Percentiles rank a stretch among this genome's conserved stretches.
Conservation (phyloP, 2,888 invertebrate species). For the Temnothorax rugatulus region DNA sequence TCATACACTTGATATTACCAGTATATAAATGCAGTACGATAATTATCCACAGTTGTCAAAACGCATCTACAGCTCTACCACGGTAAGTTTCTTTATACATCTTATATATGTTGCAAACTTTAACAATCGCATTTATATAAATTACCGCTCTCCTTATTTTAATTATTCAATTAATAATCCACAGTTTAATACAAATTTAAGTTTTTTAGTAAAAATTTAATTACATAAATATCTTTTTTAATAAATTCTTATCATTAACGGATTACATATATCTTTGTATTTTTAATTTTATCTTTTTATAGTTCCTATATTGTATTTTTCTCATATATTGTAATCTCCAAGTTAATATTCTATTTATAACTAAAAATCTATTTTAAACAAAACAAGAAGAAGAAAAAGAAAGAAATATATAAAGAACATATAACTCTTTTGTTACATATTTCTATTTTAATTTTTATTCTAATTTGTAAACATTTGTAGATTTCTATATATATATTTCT, state of each 20-base stretch:
- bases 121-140: not conserved
- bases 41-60: not conserved
- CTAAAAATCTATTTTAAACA: not conserved
- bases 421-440: not conserved
- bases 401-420: not conserved
- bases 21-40: constrained; percentile 20
- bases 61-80: not conserved
- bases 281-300: not conserved
- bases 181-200: not conserved
- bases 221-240: not conserved
- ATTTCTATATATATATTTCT: no score
- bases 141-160: not conserved
- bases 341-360: not conserved
- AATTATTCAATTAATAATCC: not conserved
- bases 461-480: no score
- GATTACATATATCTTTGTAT: not conserved
- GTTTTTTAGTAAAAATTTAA: not conserved
- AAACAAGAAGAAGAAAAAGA: not conserved
- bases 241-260: not conserved
- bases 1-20: not conserved
- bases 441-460: not conserved
- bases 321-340: not conserved
- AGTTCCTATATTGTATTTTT: not conserved
- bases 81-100: not conserved
- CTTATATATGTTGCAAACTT: not conserved